phyloP scores from a whole-genome alignment of 2,888 invertebrate genomes.

The Oligia strigilis region DNA sequence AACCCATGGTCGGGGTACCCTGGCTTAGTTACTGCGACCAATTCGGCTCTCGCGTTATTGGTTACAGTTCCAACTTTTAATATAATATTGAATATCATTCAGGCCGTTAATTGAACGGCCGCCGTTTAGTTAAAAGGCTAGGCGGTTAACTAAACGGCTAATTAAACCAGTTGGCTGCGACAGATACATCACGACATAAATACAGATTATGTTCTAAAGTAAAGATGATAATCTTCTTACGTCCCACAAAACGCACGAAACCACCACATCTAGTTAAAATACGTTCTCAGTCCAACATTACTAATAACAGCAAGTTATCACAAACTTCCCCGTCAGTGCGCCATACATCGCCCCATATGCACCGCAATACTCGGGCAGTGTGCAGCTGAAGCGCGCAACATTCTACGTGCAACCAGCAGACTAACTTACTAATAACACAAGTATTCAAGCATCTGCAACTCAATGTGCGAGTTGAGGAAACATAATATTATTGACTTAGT shows the following conservation, averaged over 20 bases:
- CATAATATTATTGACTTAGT: conserved; percentile 16
- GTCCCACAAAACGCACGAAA: not conserved
- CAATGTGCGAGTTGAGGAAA: conserved; percentile 7
- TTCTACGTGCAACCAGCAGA: conserved; percentile 18
- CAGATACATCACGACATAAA: not conserved
- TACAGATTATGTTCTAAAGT: not conserved
- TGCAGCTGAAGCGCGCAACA: conserved; percentile 33
- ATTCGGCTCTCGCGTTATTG: too few relatives aligned
- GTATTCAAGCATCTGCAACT: conserved; percentile 40
- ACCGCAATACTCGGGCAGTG: not conserved
- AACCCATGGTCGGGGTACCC: too few relatives aligned
- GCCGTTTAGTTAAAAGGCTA: too few relatives aligned
- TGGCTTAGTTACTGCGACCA: too few relatives aligned
- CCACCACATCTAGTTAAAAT: conserved; percentile 6
- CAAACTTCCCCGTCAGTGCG: conserved; percentile 34
- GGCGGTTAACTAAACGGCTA: too few relatives aligned
- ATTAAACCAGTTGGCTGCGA: too few relatives aligned
- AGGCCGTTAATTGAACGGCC: too few relatives aligned
- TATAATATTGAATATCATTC: too few relatives aligned
- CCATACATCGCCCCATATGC: conserved; percentile 39
- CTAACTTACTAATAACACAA: conserved; percentile 54
- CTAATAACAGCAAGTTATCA: conserved; percentile 60
- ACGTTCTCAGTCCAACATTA: conserved; percentile 37
- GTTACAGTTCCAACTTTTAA: too few relatives aligned
- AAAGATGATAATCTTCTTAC: not conserved